Conservation (phyloP, 2,888 invertebrate genomes). For the Artemia sp. region DNA sequence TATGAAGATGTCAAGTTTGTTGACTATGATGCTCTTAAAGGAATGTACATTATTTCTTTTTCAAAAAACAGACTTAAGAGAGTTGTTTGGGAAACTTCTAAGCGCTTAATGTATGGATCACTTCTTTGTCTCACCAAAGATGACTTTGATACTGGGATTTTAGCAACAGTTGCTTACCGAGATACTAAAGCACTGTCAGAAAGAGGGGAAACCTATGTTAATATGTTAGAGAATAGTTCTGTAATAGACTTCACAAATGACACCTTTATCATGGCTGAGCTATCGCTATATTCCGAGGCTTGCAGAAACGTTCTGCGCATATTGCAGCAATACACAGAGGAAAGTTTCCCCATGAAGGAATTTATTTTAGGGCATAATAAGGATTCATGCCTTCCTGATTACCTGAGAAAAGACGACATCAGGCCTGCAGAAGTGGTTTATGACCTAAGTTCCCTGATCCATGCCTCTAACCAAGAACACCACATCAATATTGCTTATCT, state of each 20-base stretch:
- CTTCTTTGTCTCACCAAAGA: constrained; percentile 52
- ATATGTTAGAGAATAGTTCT: constrained; percentile 24
- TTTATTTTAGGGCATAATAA: constrained; percentile 44
- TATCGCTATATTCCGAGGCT: constrained; percentile 62
- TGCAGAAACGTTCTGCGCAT: constrained; percentile 54
- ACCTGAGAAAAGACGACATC: constrained; percentile 29
- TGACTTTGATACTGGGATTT: constrained; percentile 47
- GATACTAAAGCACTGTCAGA: constrained; percentile 35
- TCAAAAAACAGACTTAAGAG: constrained; percentile 29
- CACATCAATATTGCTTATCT: constrained; percentile 18
- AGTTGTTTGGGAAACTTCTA: constrained; percentile 37
- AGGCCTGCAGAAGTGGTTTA: constrained; percentile 13
- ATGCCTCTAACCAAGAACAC: no score
- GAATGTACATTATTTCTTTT: constrained; percentile 25
- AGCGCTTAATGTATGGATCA: constrained; percentile 51
- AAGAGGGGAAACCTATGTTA: constrained; percentile 42
- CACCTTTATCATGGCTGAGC: constrained; percentile 50
- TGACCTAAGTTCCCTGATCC: not conserved
- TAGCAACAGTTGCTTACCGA: constrained; percentile 49
- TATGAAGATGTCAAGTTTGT: constrained; percentile 25
- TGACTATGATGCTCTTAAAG: constrained; percentile 22
- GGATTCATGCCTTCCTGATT: constrained; percentile 32
- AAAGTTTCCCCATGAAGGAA: constrained; percentile 46
- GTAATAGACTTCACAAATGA: constrained; percentile 27
- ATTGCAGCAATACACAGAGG: constrained; percentile 40